phyloP scores from a whole-genome alignment of 2,797 vertebrate species.

The Lacerta agilis region DNA sequence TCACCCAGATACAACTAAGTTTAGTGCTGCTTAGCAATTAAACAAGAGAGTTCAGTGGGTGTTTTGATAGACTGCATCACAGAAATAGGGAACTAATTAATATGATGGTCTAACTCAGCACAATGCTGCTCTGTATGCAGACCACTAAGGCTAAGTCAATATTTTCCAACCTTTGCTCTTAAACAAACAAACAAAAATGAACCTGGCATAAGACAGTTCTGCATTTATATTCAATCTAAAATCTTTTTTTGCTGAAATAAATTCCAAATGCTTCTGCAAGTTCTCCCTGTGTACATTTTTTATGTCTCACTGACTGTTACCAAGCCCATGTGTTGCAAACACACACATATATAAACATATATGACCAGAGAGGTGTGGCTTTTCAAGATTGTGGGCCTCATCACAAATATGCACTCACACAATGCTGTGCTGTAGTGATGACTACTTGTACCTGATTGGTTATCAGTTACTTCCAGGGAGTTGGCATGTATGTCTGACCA shows the following conservation, averaged over 20 bases:
- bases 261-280: background rate
- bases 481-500: background rate
- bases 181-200: background rate
- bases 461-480: background rate
- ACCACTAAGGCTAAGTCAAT: background rate
- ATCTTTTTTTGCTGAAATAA: too few species aligned
- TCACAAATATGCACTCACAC: background rate
- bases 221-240: background rate
- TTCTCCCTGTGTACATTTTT: background rate
- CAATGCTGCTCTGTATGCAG: background rate
- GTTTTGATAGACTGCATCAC: background rate
- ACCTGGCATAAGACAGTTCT: background rate
- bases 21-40: background rate
- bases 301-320: too few species aligned
- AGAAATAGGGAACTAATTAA: background rate
- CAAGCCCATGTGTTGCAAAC: background rate
- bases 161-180: too few species aligned
- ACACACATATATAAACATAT: background rate
- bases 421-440: background rate
- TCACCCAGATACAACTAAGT: background rate
- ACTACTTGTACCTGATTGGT: background rate
- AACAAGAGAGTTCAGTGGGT: background rate
- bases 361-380: too few species aligned
- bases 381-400: too few species aligned
- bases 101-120: background rate